A percentile compares a stretch with the other conserved stretches of the same genome.
Conservation (phyloP, 2,113 vertebrate species). For the Hyaena hyaena region DNA sequence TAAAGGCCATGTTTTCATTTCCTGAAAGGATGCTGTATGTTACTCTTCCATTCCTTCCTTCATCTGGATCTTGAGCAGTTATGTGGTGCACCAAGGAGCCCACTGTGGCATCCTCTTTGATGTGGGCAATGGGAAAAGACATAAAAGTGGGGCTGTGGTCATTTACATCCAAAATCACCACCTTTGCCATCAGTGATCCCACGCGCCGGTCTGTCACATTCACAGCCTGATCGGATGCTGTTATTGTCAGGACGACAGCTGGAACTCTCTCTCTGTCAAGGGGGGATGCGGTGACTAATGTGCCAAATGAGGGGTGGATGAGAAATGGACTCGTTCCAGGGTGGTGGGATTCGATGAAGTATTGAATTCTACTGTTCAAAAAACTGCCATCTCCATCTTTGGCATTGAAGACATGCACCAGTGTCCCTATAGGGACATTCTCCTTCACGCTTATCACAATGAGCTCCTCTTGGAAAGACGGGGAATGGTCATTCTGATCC, state of each 20-base stretch:
- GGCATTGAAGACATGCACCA: slow-evolving; percentile 90
- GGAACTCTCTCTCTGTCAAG: slow-evolving; percentile 89
- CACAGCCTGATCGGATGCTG: slow-evolving; percentile 88
- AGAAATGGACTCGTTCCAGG: slow-evolving; percentile 85
- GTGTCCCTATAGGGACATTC: slow-evolving; percentile 88
- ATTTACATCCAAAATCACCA: slow-evolving; percentile 93
- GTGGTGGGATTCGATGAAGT: slow-evolving; percentile 85
- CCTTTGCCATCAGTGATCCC: slow-evolving; percentile 86
- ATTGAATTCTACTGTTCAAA: slow-evolving; percentile 90
- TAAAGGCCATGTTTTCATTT: slow-evolving; percentile 88
- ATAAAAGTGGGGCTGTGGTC: slow-evolving; percentile 92
- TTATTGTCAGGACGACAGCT: slow-evolving; percentile 88
- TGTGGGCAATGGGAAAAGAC: slow-evolving; percentile 81
- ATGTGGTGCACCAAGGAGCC: slow-evolving; percentile 90
- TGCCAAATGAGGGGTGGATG: slow-evolving; percentile 89
- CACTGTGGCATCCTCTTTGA: slow-evolving; percentile 88
- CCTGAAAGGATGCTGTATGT: slow-evolving; percentile 90
- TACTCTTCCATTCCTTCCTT: slow-evolving; percentile 89
- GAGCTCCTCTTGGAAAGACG: slow-evolving; percentile 90
- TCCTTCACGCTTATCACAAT: slow-evolving; percentile 90
- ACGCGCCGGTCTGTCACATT: slow-evolving; percentile 84
- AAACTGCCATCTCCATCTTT: slow-evolving; percentile 92
- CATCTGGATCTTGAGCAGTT: slow-evolving; percentile 90
- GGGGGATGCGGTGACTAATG: slow-evolving; percentile 86
- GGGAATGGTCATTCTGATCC: slow-evolving; percentile 93